Percentiles rank a stretch among this genome's conserved stretches.
Evolutionary conservation across 1,140 invertebrate species (phyloP).

Genomic region (Lasaia peninsularis): DNA sequence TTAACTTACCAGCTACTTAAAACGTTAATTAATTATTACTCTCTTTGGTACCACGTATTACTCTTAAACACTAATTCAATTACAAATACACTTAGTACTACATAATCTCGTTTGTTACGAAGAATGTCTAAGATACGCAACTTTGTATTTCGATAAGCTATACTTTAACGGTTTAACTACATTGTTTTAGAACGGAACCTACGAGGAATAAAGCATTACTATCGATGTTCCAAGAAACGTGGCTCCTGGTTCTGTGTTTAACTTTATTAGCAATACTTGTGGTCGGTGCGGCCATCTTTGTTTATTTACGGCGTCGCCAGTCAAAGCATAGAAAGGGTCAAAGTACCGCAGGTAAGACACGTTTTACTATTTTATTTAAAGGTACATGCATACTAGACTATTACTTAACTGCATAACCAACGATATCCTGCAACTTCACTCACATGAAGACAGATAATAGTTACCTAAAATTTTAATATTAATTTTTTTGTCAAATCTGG

Average conservation of each 20-base stretch:
- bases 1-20: no score
- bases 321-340: constrained; percentile 64
- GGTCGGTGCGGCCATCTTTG: constrained; percentile 48
- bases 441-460: no score
- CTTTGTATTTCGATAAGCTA: constrained; percentile 11
- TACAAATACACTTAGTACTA: no score
- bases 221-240: constrained; percentile 72
- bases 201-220: constrained; percentile 67
- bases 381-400: background rate
- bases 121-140: constrained; percentile 13
- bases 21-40: no score
- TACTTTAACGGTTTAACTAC: constrained; percentile 13
- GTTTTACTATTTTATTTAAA: background rate
- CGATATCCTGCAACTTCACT: no score
- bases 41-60: no score
- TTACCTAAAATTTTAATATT: no score
- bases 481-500: no score
- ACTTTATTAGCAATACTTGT: constrained; percentile 59
- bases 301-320: constrained; percentile 56
- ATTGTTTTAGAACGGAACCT: constrained; percentile 66
- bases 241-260: constrained; percentile 60
- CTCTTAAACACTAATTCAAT: no score
- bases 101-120: no score
- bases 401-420: no score
- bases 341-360: constrained; percentile 47